phyloP scores from a whole-genome alignment of 2,797 vertebrate genomes.

The Heterohyrax brucei region DNA sequence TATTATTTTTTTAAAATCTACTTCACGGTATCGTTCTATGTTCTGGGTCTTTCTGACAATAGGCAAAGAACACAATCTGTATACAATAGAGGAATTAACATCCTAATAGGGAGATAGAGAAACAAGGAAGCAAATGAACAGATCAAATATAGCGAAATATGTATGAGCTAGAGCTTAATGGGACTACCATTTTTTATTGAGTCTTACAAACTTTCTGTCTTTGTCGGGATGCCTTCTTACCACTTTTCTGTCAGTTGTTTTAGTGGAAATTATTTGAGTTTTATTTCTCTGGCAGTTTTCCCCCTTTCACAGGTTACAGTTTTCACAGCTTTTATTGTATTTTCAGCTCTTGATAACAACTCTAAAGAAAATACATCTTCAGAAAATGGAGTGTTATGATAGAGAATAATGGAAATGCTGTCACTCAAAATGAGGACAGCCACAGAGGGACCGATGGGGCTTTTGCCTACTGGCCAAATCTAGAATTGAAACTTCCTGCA shows the following conservation, averaged over 20 bases:
- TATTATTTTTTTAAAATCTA: background rate
- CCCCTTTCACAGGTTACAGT: no score
- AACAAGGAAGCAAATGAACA: constrained; percentile 23
- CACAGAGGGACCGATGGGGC: background rate
- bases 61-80: background rate
- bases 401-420: background rate
- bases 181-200: background rate
- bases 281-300: no score
- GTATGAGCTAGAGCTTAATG: background rate
- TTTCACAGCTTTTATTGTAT: background rate
- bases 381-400: background rate
- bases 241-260: background rate
- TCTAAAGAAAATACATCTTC: background rate
- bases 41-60: background rate
- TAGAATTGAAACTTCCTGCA: constrained; percentile 31
- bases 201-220: background rate
- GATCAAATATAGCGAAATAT: background rate
- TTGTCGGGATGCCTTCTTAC: background rate
- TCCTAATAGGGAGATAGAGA: background rate
- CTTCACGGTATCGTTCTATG: background rate
- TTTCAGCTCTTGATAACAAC: background rate
- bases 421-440: background rate
- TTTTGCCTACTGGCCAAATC: background rate
- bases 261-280: background rate
- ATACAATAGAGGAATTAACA: background rate